phyloP scores from a whole-genome alignment of 2,113 vertebrate genomes.

The Hippocampus comes region DNA sequence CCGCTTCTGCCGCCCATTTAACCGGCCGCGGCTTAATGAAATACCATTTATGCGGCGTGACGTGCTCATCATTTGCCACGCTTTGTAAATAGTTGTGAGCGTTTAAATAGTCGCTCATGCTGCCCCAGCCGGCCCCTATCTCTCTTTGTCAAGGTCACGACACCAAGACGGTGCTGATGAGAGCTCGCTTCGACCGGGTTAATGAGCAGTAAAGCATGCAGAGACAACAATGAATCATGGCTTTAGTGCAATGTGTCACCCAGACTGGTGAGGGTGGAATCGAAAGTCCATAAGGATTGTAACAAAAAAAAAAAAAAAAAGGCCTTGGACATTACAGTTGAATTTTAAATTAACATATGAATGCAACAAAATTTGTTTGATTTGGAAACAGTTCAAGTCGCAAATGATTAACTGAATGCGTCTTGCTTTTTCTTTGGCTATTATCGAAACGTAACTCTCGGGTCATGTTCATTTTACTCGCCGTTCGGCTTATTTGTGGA shows the following conservation, averaged over 20 bases:
- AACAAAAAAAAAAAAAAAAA: not conserved
- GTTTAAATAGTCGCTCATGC: slow-evolving; percentile 3
- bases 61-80: slow-evolving; percentile 40
- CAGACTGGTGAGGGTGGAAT: slow-evolving; percentile 11
- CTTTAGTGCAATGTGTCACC: slow-evolving; percentile 11
- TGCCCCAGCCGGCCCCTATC: not conserved
- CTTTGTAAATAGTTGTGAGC: slow-evolving; percentile 34
- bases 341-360: not conserved
- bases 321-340: not conserved
- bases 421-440: too few species aligned
- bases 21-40: slow-evolving; percentile 25
- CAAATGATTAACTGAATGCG: not conserved
- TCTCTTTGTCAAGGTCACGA: slow-evolving; percentile 51
- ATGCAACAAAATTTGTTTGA: not conserved
- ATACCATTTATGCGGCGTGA: slow-evolving; percentile 47
- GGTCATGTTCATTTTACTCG: too few species aligned
- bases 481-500: too few species aligned
- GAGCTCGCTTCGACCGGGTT: slow-evolving; percentile 1
- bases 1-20: slow-evolving; percentile 9
- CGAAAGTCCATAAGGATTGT: slow-evolving; percentile 18
- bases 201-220: slow-evolving; percentile 8
- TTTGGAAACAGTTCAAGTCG: not conserved
- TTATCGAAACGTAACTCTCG: too few species aligned
- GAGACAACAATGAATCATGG: slow-evolving; percentile 20
- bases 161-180: slow-evolving; percentile 11